Evolutionary conservation across 2,113 vertebrate species (phyloP).

Genomic region (Larimichthys polyactis): DNA sequence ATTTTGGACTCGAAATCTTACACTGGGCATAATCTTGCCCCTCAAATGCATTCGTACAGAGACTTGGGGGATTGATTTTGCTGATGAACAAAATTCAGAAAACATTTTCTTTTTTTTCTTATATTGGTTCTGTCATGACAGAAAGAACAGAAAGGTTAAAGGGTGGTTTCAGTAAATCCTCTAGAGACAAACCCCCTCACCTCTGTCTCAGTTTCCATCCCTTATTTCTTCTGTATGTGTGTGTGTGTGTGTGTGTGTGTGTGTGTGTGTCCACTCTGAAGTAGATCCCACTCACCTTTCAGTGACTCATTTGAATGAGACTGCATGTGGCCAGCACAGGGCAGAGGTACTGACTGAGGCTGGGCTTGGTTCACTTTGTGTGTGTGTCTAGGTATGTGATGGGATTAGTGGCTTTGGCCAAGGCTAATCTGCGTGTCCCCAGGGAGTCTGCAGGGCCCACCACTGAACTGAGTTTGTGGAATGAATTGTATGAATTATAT

Average conservation of each 20-base stretch:
- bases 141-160: constrained; percentile 47
- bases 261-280: constrained; percentile 36
- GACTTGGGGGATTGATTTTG: constrained; percentile 14
- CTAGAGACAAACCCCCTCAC: constrained; percentile 52
- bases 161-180: constrained; percentile 60
- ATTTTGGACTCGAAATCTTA: neutral
- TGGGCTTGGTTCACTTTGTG: constrained; percentile 14
- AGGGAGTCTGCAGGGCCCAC: constrained; percentile 73
- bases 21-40: neutral
- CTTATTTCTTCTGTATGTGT: constrained; percentile 20
- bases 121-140: constrained; percentile 9
- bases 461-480: constrained; percentile 58
- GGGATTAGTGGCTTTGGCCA: constrained; percentile 76
- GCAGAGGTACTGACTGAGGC: constrained; percentile 17
- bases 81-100: constrained; percentile 5
- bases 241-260: constrained; percentile 6
- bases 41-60: neutral
- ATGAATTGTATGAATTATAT: constrained; percentile 53
- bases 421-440: constrained; percentile 78
- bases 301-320: constrained; percentile 43
- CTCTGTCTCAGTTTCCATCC: constrained; percentile 32
- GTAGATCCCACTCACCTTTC: constrained; percentile 45
- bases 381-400: constrained; percentile 64
- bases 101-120: constrained; percentile 16
- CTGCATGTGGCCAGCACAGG: constrained; percentile 19